A percentile compares a stretch with the other conserved stretches of the same genome.
These are phyloP conservation scores for Diarsia rubi DNA, from an alignment of 2,888 invertebrate species.

Conservation along the genomic window DNA sequence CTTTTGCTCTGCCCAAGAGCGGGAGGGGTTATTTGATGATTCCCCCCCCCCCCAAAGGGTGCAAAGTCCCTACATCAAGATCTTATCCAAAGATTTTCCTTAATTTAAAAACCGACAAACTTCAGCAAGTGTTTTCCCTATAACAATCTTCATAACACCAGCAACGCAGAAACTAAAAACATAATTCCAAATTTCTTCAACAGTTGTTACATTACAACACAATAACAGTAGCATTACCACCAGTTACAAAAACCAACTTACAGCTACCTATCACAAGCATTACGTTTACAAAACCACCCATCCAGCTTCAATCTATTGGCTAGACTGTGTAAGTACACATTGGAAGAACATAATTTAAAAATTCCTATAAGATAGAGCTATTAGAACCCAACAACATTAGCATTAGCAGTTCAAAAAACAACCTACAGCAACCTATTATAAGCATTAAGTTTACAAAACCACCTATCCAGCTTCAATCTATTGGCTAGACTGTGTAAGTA, in stretches of 20 bases:
- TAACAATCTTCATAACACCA: background rate
- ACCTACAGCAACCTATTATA: too few relatives aligned
- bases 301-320: slow-evolving; percentile 17
- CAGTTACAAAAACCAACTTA: background rate
- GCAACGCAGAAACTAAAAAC: background rate
- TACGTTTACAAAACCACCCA: background rate
- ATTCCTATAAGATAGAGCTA: background rate
- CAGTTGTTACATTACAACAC: background rate
- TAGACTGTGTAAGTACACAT: slow-evolving; percentile 48
- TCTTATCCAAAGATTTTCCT: background rate
- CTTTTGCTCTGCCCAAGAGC: too few relatives aligned
- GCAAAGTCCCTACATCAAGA: background rate
- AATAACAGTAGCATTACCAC: background rate
- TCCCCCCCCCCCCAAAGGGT: too few relatives aligned
- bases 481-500: slow-evolving; percentile 34
- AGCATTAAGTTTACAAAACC: too few relatives aligned
- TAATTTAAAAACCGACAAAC: background rate
- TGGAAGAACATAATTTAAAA: slow-evolving; percentile 14
- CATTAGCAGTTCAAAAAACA: too few relatives aligned
- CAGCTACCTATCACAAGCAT: too few relatives aligned
- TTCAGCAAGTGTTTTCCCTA: background rate
- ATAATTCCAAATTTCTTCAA: background rate
- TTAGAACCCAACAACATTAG: background rate
- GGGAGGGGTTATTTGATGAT: too few relatives aligned
- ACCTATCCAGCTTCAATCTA: slow-evolving; percentile 11